These are phyloP conservation scores for Halcyon senegalensis DNA, from an alignment of 2,113 vertebrate species.

Conservation along the genomic window DNA sequence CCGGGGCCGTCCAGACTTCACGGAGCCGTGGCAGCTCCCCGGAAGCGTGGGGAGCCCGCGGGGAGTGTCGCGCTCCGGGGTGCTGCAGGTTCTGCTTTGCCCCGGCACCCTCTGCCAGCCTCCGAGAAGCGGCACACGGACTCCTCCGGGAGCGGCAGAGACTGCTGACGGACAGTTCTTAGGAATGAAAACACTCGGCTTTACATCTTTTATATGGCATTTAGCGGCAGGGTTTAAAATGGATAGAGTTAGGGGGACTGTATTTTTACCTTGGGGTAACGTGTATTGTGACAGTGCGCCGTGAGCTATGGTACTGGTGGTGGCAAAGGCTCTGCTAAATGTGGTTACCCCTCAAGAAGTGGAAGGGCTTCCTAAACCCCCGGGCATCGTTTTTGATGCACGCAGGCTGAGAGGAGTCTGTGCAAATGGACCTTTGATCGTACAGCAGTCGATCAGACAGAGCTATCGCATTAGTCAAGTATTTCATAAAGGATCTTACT, in stretches of 20 bases:
- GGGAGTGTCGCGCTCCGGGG: fast-evolving
- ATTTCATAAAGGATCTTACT: not conserved
- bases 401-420: not conserved
- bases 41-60: not conserved
- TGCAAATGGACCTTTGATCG: not conserved
- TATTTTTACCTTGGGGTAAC: not conserved
- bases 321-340: not conserved
- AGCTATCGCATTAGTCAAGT: not conserved
- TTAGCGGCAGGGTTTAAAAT: not conserved
- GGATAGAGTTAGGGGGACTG: not conserved
- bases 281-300: not conserved
- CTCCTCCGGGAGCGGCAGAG: fast-evolving
- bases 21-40: not conserved
- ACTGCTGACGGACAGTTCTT: not conserved
- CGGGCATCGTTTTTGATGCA: not conserved
- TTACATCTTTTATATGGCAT: not conserved
- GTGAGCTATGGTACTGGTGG: not conserved
- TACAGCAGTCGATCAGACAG: not conserved
- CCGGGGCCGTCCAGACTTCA: too few species aligned
- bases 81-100: not conserved
- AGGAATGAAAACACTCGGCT: not conserved
- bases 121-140: not conserved
- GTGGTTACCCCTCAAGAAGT: not conserved
- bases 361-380: not conserved
- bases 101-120: not conserved